Evolutionary conservation across 2,797 vertebrate species (phyloP), one percentile per base, ranked within the genome.

Genomic region (Halcyon badia): DNA sequence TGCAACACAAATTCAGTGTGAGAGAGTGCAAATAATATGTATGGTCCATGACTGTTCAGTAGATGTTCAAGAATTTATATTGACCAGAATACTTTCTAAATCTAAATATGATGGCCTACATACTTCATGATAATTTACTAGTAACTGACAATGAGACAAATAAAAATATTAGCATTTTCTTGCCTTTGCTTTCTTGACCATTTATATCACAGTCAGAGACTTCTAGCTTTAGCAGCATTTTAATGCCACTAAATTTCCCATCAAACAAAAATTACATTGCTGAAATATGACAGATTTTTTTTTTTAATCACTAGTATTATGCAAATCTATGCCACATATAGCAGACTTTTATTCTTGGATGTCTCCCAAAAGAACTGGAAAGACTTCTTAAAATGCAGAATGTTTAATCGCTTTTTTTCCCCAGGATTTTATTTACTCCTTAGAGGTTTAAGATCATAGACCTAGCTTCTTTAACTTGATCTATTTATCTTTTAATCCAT

Each of bases 221-320:
- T 95, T 82, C 39, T 17, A 88, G 13, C 24, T 33, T 39, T 31
- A 66, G 46, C 48, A 66, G 75, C 61, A 93, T 65, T 95, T 97
- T 82, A 96, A 95, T 93, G 49, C 44, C 30, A 62, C 44, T 81
- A 72, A 65, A 93, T 83, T 93, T 77, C 35, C 44, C 30, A 87
- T 88, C 24, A 82, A 75, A 95, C 31, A 94, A 79, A 95, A 92
- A 90, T 44, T 85, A 80, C 15, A 48, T 18, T 51, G 56, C 37
- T 87, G 31, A 92, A 95, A 90, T 68, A 88, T 9, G 39, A 83
- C 30, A 80, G 54, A 14, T 52, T 30, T 35, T 78, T 14, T 70
- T 92, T 61, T 88, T 25, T 25, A 87, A 75, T 79, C 60, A 68
- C 28, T 87, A 30, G 10, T 56, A 61, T 91, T 97, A 94, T 56